Conservation (phyloP, 2,797 vertebrate genomes). For the Sebastes minor region DNA sequence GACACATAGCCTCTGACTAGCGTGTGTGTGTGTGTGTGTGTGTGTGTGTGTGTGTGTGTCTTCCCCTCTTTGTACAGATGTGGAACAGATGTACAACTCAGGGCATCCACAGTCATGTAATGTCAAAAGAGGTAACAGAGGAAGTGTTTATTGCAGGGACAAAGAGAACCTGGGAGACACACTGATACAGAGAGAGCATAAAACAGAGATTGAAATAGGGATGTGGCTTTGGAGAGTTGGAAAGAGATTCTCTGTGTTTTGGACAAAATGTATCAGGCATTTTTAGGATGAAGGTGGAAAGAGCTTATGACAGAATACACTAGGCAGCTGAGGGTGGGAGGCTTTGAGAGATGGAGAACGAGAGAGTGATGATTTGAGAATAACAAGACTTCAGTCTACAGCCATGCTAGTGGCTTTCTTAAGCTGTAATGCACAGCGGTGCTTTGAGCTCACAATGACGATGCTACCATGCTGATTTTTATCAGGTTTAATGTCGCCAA, state of each 20-base stretch:
- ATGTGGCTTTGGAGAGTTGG: background rate
- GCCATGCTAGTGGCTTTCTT: background rate
- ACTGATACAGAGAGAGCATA: conserved; percentile 4
- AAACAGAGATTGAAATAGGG: background rate
- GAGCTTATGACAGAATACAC: background rate
- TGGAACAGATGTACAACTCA: background rate
- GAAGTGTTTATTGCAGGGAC: background rate
- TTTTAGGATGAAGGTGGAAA: conserved; percentile 1
- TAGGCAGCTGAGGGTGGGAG: background rate
- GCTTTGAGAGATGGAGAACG: background rate
- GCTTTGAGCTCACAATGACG: background rate
- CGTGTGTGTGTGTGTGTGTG: background rate
- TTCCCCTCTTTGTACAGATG: too few species aligned
- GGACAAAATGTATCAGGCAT: background rate
- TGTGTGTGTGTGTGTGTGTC: background rate
- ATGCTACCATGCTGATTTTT: background rate
- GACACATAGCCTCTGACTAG: conserved; percentile 2
- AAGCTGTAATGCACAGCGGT: background rate
- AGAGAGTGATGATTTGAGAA: background rate
- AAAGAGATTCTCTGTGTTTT: conserved; percentile 30
- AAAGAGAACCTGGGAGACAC: background rate
- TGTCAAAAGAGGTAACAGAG: conserved; percentile 15
- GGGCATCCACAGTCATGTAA: background rate
- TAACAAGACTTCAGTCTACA: background rate
- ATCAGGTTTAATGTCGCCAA: background rate